phyloP scores from a whole-genome alignment of 2,797 vertebrate genomes.

The Nannoperca obscura region DNA sequence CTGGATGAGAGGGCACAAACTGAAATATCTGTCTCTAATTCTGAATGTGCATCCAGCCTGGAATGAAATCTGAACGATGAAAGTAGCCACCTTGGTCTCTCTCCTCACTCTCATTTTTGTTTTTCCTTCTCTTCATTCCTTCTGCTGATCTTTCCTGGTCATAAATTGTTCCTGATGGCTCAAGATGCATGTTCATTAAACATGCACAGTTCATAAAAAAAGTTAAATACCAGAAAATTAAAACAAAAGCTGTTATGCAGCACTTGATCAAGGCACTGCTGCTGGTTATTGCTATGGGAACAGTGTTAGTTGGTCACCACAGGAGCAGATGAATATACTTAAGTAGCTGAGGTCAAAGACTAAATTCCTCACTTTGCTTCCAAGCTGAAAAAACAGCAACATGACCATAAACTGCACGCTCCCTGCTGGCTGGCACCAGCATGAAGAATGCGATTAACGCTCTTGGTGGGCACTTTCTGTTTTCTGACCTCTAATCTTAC shows the following conservation, averaged over 20 bases:
- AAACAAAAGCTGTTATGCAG: neutral
- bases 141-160: no score
- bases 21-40: neutral
- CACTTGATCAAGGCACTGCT: neutral
- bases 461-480: slow-evolving; percentile 44
- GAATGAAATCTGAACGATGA: neutral
- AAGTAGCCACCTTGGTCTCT: neutral
- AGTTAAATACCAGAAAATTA: neutral
- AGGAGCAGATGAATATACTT: slow-evolving; percentile 28
- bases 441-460: slow-evolving; percentile 54
- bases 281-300: slow-evolving; percentile 13
- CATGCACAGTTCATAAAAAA: slow-evolving; percentile 7
- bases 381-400: slow-evolving; percentile 3
- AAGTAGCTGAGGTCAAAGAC: slow-evolving; percentile 43
- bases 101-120: neutral
- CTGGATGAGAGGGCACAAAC: neutral
- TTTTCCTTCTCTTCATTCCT: neutral
- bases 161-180: neutral
- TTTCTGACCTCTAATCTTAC: slow-evolving; percentile 66
- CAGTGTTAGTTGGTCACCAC: neutral
- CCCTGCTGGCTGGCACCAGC: slow-evolving; percentile 14
- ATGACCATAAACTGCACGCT: slow-evolving; percentile 8
- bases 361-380: slow-evolving; percentile 41
- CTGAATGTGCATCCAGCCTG: neutral
- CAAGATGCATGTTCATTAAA: neutral